phyloP scores from a whole-genome alignment of 1,140 invertebrate genomes.

The Scaptomyza montana region DNA sequence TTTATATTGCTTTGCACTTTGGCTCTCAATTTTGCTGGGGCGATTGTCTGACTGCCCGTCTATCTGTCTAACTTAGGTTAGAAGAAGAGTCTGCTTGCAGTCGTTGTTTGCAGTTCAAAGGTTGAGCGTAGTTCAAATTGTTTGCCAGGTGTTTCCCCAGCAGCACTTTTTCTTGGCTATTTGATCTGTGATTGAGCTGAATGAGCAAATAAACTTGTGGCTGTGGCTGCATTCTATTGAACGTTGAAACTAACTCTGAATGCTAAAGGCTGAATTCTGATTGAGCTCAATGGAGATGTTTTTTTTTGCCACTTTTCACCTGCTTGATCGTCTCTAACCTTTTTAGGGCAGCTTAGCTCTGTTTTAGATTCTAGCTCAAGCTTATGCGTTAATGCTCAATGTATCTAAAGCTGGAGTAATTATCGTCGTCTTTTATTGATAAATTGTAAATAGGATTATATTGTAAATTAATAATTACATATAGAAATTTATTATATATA shows the following conservation, averaged over 20 bases:
- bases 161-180: slow-evolving; percentile 72
- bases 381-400: slow-evolving; percentile 5
- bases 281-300: slow-evolving; percentile 38
- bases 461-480: too few species aligned
- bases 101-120: slow-evolving; percentile 62
- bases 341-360: neutral
- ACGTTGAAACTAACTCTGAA: slow-evolving; percentile 11
- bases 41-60: slow-evolving; percentile 3
- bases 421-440: neutral
- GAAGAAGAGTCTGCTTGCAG: too few species aligned
- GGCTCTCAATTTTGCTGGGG: slow-evolving; percentile 2
- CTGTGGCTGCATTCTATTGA: slow-evolving; percentile 36
- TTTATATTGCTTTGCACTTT: slow-evolving; percentile 70
- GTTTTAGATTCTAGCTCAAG: neutral
- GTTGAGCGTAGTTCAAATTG: slow-evolving; percentile 76
- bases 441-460: too few species aligned
- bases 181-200: slow-evolving; percentile 81
- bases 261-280: slow-evolving; percentile 34
- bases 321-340: neutral
- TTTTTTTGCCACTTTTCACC: slow-evolving; percentile 16
- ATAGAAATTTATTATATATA: too few species aligned
- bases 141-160: slow-evolving; percentile 73
- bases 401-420: neutral
- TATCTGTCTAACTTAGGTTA: too few species aligned
- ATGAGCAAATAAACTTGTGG: slow-evolving; percentile 79